Evolutionary conservation across 2,797 vertebrate species (phyloP).

Genomic region (Galago senegalensis): DNA sequence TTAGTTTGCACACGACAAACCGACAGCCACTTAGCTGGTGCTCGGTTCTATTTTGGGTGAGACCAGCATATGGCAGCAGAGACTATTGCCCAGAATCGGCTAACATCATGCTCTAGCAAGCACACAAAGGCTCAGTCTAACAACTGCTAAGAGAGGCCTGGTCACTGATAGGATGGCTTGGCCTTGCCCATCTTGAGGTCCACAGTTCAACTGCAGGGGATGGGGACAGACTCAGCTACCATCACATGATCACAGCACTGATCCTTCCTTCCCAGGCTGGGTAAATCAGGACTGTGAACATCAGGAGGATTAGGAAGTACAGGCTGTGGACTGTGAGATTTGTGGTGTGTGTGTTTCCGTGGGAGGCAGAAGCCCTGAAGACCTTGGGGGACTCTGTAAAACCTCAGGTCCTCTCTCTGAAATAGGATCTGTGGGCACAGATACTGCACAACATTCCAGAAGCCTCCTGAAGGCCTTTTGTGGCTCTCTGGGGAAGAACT

Average conservation of each 20-base stretch:
- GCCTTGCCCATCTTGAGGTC: not conserved
- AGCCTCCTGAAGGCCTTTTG: not conserved
- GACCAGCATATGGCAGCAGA: not conserved
- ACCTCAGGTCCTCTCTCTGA: not conserved
- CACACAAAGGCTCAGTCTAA: not conserved
- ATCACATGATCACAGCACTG: fast-evolving
- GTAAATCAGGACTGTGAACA: fast-evolving
- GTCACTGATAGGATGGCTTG: fast-evolving
- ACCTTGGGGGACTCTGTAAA: not conserved
- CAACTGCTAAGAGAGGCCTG: not conserved
- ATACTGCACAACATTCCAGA: not conserved
- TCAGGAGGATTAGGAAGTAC: not conserved
- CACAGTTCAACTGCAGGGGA: fast-evolving
- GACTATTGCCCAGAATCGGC: not conserved
- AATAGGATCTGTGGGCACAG: too few species aligned
- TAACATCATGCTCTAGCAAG: not conserved
- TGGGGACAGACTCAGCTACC: fast-evolving
- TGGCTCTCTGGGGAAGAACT: not conserved
- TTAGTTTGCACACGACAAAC: not conserved
- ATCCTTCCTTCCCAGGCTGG: too few species aligned
- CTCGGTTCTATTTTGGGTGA: not conserved
- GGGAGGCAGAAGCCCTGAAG: not conserved
- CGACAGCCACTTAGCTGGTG: not conserved
- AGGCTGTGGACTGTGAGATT: fast-evolving
- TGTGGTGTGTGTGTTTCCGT: fast-evolving